phyloP scores from a whole-genome alignment of 2,113 vertebrate genomes.

The Esox niger region DNA sequence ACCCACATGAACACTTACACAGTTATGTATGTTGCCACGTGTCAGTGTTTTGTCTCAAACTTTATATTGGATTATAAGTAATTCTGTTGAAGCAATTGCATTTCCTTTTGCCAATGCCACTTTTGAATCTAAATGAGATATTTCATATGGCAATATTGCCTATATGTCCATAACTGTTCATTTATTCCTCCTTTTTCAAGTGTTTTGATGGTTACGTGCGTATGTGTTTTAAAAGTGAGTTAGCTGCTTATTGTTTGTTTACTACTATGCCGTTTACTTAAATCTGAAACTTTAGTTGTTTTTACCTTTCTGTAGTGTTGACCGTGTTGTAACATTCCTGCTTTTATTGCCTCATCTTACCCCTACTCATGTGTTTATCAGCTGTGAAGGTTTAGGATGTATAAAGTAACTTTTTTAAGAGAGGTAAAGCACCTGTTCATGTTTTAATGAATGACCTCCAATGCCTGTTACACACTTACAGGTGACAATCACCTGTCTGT shows the following conservation, averaged over 20 bases:
- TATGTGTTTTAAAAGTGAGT: too few species aligned
- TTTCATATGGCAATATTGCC: background rate
- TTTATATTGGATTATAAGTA: too few species aligned
- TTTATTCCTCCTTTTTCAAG: background rate
- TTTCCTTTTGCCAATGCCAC: background rate
- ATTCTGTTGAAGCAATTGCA: too few species aligned
- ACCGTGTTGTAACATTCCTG: too few species aligned
- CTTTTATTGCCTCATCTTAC: too few species aligned
- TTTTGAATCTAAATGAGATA: background rate
- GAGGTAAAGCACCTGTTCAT: background rate
- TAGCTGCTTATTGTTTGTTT: too few species aligned
- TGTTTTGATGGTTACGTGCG: too few species aligned
- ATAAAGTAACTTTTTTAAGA: background rate
- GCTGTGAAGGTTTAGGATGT: background rate
- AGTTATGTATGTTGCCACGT: too few species aligned
- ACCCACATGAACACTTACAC: background rate
- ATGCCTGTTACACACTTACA: background rate
- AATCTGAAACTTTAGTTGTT: too few species aligned
- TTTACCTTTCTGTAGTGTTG: too few species aligned
- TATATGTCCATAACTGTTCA: background rate
- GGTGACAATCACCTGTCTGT: background rate
- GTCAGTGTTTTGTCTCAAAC: too few species aligned
- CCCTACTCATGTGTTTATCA: background rate
- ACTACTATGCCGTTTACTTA: too few species aligned
- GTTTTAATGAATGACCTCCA: background rate